Evolutionary conservation across 2,113 vertebrate genomes (phyloP).

Genomic region (Lagopus leucura): DNA sequence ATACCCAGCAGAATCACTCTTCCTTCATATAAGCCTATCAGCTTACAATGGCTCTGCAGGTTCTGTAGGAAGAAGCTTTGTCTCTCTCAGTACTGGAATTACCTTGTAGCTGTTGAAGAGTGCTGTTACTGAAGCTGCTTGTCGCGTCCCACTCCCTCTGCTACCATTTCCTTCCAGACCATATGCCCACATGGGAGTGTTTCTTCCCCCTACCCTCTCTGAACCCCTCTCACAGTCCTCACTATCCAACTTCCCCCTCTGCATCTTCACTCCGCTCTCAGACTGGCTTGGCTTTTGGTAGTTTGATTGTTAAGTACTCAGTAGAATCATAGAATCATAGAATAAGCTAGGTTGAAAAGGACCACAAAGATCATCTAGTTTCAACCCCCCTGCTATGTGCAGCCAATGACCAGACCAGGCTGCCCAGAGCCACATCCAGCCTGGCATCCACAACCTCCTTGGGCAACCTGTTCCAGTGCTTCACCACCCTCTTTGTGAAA

Average conservation of each 20-base stretch:
- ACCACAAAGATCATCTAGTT: too few relatives aligned
- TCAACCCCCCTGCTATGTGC: too few relatives aligned
- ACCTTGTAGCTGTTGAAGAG: background rate
- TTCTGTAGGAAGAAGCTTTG: background rate
- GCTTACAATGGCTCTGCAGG: background rate
- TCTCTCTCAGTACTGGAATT: background rate
- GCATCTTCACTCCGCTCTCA: background rate
- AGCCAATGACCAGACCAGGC: too few relatives aligned
- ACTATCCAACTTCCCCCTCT: accelerated
- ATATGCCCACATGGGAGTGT: background rate
- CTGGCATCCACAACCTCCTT: too few relatives aligned
- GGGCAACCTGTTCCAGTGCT: too few relatives aligned
- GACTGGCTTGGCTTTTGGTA: background rate
- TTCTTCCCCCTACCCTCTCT: background rate
- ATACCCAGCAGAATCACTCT: background rate
- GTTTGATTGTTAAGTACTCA: background rate
- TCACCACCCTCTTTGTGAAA: too few relatives aligned
- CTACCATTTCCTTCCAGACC: background rate
- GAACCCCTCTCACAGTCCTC: background rate
- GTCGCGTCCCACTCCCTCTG: background rate
- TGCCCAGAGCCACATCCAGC: too few relatives aligned
- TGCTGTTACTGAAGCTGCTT: background rate
- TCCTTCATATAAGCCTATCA: accelerated
- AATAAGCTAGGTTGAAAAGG: too few relatives aligned
- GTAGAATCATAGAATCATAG: background rate